Evolutionary conservation across 1,140 invertebrate species (phyloP), one percentile per base, ranked within the genome.

Genomic region (Coboldia fuscipes): DNA sequence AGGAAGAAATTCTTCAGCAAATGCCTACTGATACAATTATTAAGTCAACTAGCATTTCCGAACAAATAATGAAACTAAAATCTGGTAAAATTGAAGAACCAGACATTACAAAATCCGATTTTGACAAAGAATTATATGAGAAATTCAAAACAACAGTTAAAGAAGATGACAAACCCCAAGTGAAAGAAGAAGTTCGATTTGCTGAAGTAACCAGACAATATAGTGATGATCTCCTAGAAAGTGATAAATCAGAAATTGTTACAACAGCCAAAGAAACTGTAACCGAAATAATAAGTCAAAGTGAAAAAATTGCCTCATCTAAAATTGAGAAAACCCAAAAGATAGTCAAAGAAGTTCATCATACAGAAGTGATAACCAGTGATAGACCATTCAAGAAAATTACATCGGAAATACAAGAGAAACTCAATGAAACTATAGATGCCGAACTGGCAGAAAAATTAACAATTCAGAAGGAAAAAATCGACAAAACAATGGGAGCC

Each of bases 1-100:
- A 66, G 50, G 62, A 60, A 41, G 65, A 57, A 50, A 58, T 47
- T 31, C 50, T 54, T 21, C 44, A 48, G 41, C 57, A 53, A 42
- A 46, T 45, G 41, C 58, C 42, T 40, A 47, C 52, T 26, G 52
- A 55, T 32, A 55, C 54, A 38, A 51, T 51, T 10, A 50, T 54
- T n/a, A 55, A 55, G 35, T 47, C 48, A 12, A 34, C 50, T 2
- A 33, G 43, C 13, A 48, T 51, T 4, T 51, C 52, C 17, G 52
- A 55, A 7, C 51, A 55, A 35, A 44, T 55, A 12, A 50, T 54
- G n/a, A 55, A 55, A 37, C 47, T 55, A 44, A 55, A 55, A 39
- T 51, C 51, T 42, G 15, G n/a, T 4, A 48, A 46, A 14, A 41
- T 51, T 42, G 51, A 54, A 22, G 43, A 46, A 1, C 33, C 41